Evolutionary conservation across 2,797 vertebrate species (phyloP), one percentile per base, ranked within the genome.

Genomic region (Enteromius afrohamiltoni): DNA sequence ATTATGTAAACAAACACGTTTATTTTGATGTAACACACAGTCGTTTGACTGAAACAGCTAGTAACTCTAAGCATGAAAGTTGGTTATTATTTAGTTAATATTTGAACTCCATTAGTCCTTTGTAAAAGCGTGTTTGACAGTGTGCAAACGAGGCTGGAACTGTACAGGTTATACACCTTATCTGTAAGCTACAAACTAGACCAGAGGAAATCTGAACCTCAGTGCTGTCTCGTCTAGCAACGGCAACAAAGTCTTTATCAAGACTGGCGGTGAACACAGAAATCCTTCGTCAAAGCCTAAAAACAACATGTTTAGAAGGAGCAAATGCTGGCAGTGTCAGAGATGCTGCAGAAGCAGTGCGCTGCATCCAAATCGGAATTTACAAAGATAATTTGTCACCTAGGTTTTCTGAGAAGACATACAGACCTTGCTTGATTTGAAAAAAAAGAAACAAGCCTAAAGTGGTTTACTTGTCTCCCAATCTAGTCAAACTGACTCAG

Each of bases 241-340:
- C 60, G 23, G 26, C 77, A 65, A n/a, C 73, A 49, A 76, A 78
- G 31, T 82, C 40, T 83, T 83, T 37, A 85, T 88, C 77, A 31
- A 31, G 84, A 76, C 64, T 31, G 8, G 49, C 62, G 34, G 65
- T 62, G 70, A 26, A 60, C 86, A 82, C 67, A 23, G 67, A 9
- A 71, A 60, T 16, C 37, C 31, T 34, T 19, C 16, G 10, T 29
- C 21, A n/a, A 5, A 67, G 11, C 29, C 21, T 5, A 4, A 21
- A 29, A 82, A 78, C 80, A 64, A 21, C 37, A 76, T 62, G 3
- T 16, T 45, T 45, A 40, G 64, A 82, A 81, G 83, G 68, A 16
- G 7, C n/a, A 73, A 73, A 60, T 71, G 80, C 83, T 83, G 45
- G 75, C 76, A 19, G 11, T 47, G 79, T 60, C 55, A 71, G 79